Evolutionary conservation across 1,140 invertebrate genomes (phyloP).

Genomic region (Ceratoteleas bidentatus): DNA sequence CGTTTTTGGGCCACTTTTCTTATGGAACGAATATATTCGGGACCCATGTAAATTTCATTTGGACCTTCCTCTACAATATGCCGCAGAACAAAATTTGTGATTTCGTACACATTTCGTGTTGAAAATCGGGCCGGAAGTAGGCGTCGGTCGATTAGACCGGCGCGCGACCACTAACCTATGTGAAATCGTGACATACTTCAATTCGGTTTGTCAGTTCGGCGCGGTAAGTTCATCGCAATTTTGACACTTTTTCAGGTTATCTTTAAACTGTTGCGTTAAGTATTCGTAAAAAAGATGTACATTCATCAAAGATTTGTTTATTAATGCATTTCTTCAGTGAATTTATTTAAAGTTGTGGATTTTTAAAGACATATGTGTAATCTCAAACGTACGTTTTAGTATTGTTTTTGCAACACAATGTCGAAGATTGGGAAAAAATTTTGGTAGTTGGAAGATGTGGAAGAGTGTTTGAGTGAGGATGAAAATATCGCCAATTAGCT

Average conservation of each 20-base stretch:
- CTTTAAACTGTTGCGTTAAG: too few species aligned
- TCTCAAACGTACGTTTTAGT: too few species aligned
- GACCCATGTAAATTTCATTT: conserved; percentile 23
- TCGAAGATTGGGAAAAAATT: too few species aligned
- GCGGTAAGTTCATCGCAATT: background rate
- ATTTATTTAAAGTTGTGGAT: too few species aligned
- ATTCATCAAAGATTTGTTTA: too few species aligned
- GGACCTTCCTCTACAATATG: conserved; percentile 7
- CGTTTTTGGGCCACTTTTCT: conserved; percentile 18
- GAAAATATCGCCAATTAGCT: too few species aligned
- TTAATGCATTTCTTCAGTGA: too few species aligned
- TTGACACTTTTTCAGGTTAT: background rate
- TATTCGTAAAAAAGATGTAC: too few species aligned
- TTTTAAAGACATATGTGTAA: too few species aligned
- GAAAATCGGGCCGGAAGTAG: conserved; percentile 8
- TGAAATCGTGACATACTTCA: conserved; percentile 2
- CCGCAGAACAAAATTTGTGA: conserved; percentile 4
- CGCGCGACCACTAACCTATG: conserved; percentile 19
- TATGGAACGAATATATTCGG: conserved; percentile 14
- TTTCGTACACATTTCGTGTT: background rate
- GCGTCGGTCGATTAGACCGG: conserved; percentile 20
- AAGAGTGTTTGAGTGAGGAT: too few species aligned
- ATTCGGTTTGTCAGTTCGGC: background rate
- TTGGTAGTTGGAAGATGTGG: too few species aligned
- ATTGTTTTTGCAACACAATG: too few species aligned